phyloP scores from a whole-genome alignment of 2,888 invertebrate genomes.

The Chironomus tentans region DNA sequence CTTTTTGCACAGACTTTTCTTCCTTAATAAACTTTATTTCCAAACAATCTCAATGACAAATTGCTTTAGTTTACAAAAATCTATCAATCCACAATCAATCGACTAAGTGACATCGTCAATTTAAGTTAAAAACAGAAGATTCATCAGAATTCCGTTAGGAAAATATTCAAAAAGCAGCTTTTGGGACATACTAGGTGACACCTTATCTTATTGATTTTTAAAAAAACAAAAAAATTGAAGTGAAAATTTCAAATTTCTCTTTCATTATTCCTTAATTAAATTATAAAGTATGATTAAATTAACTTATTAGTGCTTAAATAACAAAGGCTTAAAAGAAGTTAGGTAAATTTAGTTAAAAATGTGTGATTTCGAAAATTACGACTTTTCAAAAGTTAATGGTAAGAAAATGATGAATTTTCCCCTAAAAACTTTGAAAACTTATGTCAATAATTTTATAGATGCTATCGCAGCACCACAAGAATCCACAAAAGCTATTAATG shows the following conservation, averaged over 20 bases:
- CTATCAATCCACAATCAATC: no score
- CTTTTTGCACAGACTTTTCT: no score
- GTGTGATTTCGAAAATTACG: constrained; percentile 13
- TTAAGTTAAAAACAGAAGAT: no score
- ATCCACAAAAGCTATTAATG: neutral
- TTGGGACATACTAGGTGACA: neutral
- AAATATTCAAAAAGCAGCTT: no score
- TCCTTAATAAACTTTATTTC: no score
- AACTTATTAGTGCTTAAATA: neutral
- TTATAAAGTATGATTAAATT: neutral
- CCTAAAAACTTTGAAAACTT: neutral
- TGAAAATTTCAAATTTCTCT: neutral
- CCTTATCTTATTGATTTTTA: constrained; percentile 13
- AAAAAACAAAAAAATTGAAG: constrained; percentile 9
- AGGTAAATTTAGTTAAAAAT: neutral
- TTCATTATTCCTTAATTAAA: neutral
- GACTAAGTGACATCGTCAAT: no score
- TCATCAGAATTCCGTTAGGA: no score
- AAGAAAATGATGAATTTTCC: neutral
- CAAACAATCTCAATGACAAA: no score
- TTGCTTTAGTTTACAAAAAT: no score
- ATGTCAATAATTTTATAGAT: neutral
- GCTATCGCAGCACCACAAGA: neutral
- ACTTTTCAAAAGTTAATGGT: constrained; percentile 17
- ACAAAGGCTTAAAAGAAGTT: no score